Base-by-base conservation (phyloP, 2,888 invertebrate species). In the Conus canariensis region DNA sequence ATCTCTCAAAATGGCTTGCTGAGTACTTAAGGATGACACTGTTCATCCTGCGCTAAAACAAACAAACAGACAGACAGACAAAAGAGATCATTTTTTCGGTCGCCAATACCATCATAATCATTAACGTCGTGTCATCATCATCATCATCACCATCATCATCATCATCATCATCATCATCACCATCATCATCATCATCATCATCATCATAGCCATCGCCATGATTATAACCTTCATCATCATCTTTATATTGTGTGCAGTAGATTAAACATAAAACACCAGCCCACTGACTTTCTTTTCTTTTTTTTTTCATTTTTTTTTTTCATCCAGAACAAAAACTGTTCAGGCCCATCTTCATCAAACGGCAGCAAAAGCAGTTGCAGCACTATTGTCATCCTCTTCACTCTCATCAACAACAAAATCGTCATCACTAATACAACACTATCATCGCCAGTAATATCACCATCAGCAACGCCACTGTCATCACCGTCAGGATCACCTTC, bases 181-280 rank as follows among this genome's bases (percentile, higher is more conserved):
- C 82, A 82, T 82, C 82, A 82, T 25, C 82, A 82, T 82, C 30
- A 82, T 25, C 19, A n/a, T 25, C 82, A n/a, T 25, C 82, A 70
- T 19, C 70, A 70, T 19, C 70, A 70, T 22, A 14, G 8, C 19
- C 70, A 70, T 70, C 70, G 19, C 1, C 70, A 70, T 70, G 16
- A 14, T 70, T 19, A 14, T 70, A 1, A 14, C 7, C 70, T 7
- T 19, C 70, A 1, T 70, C 70, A 0, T 70, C 70, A 14, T 70
- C 70, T 7, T 70, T 19, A 70, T 19, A 30, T 30, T 30, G 30
- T 30, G 30, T 30, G 30, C 30, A 30, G 0, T 30, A 30, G 16
- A 14, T 16, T 0, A 10, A 10, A 80, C 30, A 10, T 16, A 16
- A 10, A 80, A 30, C 80, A 80, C 19, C 80, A 80, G 10, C 64